These are phyloP conservation scores for Charadrius vociferus DNA, from an alignment of 2,113 vertebrate species.

Conservation along the genomic window DNA sequence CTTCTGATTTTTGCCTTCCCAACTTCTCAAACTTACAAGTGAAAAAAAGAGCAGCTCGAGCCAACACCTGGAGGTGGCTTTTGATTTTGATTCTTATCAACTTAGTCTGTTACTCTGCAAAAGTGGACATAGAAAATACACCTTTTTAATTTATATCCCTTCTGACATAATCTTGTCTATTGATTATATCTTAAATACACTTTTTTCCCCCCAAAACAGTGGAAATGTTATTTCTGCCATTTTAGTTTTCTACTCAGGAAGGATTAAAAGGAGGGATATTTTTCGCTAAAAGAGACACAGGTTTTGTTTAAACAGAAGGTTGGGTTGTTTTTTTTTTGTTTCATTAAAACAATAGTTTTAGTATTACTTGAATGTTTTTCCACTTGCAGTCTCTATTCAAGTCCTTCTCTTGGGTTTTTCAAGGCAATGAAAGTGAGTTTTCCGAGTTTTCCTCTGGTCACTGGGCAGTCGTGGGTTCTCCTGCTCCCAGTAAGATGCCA, in stretches of 20 bases:
- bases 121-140: not conserved
- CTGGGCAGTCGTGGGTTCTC: not conserved
- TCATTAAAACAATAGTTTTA: not conserved
- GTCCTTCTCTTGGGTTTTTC: not conserved
- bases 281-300: not conserved
- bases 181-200: not conserved
- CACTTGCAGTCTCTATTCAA: not conserved
- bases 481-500: not conserved
- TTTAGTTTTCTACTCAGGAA: not conserved
- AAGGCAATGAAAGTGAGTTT: not conserved
- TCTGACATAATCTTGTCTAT: not conserved
- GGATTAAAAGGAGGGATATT: not conserved
- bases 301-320: not conserved
- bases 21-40: not conserved
- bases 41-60: not conserved
- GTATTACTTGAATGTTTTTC: not conserved
- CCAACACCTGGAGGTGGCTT: not conserved
- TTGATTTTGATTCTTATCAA: not conserved
- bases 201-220: fast-evolving
- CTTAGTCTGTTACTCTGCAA: not conserved
- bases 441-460: not conserved
- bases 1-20: not conserved
- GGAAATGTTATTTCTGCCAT: not conserved
- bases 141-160: not conserved
- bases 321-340: not conserved